These are phyloP conservation scores for Galeopterus variegatus DNA, from an alignment of 2,113 vertebrate genomes.

Conservation along the genomic window DNA sequence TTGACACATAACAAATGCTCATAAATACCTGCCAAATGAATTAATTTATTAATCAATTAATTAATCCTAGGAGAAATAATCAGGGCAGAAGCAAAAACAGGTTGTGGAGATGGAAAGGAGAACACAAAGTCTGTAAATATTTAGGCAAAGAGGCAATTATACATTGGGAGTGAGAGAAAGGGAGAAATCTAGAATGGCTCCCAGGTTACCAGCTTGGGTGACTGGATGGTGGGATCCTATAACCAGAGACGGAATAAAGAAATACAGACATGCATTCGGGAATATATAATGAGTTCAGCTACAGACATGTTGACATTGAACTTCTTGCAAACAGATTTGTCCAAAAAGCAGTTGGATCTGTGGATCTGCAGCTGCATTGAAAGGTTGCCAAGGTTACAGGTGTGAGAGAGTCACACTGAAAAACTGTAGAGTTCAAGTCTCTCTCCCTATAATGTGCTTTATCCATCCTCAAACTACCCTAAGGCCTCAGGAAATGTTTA, in stretches of 20 bases:
- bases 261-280: neutral
- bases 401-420: neutral
- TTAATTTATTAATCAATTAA: slow-evolving; percentile 7
- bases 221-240: neutral
- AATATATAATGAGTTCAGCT: neutral
- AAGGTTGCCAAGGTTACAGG: neutral
- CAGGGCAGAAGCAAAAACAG: slow-evolving; percentile 33
- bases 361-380: neutral
- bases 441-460: neutral
- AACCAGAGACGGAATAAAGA: slow-evolving; percentile 21
- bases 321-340: slow-evolving; percentile 20
- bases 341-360: neutral
- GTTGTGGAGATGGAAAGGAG: neutral
- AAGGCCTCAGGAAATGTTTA: slow-evolving; percentile 51
- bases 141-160: neutral
- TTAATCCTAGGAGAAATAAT: slow-evolving; percentile 1
- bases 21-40: neutral
- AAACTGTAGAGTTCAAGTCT: slow-evolving; percentile 38
- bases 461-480: slow-evolving; percentile 32
- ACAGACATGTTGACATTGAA: neutral
- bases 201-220: neutral
- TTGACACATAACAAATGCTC: neutral
- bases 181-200: neutral
- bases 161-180: neutral
- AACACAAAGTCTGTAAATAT: slow-evolving; percentile 2